These are phyloP conservation scores for Anarhynchus alexandrinus DNA, from an alignment of 2,113 vertebrate genomes.

Conservation along the genomic window DNA sequence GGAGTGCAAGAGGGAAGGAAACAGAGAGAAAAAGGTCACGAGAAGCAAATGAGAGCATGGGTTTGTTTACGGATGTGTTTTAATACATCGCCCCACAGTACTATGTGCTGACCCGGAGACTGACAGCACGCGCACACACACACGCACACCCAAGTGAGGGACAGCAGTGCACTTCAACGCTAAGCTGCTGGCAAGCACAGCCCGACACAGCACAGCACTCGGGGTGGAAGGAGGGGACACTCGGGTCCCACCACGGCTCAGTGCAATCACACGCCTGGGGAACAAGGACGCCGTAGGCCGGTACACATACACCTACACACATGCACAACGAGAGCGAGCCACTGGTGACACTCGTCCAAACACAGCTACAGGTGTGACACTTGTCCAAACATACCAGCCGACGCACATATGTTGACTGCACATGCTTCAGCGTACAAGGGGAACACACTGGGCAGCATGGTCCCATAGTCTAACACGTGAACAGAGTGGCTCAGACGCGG, in stretches of 20 bases:
- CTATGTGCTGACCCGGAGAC: neutral
- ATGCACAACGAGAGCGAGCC: slow-evolving; percentile 21
- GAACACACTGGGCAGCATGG: neutral
- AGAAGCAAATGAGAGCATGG: slow-evolving; percentile 32
- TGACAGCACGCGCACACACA: neutral
- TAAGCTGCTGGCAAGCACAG: slow-evolving; percentile 29
- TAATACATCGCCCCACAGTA: neutral
- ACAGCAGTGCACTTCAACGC: neutral
- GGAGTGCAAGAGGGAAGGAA: slow-evolving; percentile 9
- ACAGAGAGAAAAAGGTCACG: neutral
- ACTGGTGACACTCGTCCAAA: neutral
- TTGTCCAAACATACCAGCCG: neutral
- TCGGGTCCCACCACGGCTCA: neutral
- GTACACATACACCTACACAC: slow-evolving; percentile 18
- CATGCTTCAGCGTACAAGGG: neutral
- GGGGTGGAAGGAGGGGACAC: neutral
- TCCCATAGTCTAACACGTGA: neutral
- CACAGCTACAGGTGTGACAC: neutral
- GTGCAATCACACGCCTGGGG: neutral
- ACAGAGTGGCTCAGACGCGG: neutral
- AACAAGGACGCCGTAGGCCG: neutral
- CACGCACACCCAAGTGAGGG: neutral
- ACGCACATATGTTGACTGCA: neutral
- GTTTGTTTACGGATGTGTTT: slow-evolving; percentile 23
- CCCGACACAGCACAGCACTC: neutral